phyloP scores from a whole-genome alignment of 2,113 vertebrate genomes.

The Turnix velox region DNA sequence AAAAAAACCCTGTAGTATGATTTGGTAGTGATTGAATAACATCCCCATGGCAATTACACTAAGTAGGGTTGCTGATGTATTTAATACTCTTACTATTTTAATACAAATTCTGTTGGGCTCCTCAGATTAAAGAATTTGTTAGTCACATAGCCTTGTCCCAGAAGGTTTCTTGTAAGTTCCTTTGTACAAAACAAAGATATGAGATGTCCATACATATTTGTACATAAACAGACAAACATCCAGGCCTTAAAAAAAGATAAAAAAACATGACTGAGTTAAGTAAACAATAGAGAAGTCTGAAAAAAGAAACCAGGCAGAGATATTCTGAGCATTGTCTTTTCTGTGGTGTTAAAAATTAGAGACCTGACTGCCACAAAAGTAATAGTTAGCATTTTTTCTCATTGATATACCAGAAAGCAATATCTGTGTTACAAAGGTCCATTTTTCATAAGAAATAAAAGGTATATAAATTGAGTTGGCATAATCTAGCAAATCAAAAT shows the following conservation, averaged over 20 bases:
- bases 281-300: not conserved
- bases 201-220: not conserved
- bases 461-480: not conserved
- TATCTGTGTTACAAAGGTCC: not conserved
- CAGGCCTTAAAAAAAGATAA: not conserved
- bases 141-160: not conserved
- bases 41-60: not conserved
- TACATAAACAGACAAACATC: not conserved
- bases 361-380: not conserved
- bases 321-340: not conserved
- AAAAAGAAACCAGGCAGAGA: not conserved
- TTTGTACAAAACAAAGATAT: not conserved
- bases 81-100: constrained; percentile 15
- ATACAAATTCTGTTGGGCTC: not conserved
- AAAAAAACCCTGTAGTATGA: not conserved
- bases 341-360: not conserved
- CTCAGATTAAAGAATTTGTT: not conserved
- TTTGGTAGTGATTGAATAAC: not conserved
- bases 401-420: not conserved
- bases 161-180: not conserved
- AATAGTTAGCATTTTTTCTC: not conserved
- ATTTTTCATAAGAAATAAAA: not conserved
- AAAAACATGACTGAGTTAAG: not conserved
- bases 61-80: not conserved
- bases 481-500: not conserved